Evolutionary conservation across 2,888 invertebrate species (phyloP).

Genomic region (Vandiemenella viatica): DNA sequence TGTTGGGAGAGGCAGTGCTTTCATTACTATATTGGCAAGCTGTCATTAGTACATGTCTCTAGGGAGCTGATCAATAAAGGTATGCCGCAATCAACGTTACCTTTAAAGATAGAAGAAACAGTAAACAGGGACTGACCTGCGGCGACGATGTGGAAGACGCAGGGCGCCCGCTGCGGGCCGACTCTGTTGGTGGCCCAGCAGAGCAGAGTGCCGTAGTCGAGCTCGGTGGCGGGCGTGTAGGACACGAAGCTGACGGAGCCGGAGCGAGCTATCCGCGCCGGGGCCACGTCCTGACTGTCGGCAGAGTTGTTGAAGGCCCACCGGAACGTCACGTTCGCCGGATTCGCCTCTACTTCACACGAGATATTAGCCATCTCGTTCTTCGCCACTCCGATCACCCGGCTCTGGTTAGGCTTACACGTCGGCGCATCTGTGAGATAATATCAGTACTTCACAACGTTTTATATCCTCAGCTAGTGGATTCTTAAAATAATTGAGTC

Average conservation of each 20-base stretch:
- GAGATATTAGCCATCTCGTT: conserved; percentile 75
- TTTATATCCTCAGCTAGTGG: too few relatives aligned
- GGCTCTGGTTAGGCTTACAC: conserved; percentile 67
- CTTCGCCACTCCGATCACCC: conserved; percentile 83
- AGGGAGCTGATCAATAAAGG: too few relatives aligned
- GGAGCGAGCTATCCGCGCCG: conserved; percentile 51
- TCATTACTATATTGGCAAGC: too few relatives aligned
- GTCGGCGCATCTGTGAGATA: conserved; percentile 63
- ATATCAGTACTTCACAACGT: too few relatives aligned
- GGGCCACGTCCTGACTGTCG: conserved; percentile 67
- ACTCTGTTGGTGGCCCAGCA: conserved; percentile 76
- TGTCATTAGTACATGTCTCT: too few relatives aligned
- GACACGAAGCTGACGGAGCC: conserved; percentile 65
- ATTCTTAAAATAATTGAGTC: too few relatives aligned
- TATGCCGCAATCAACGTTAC: too few relatives aligned
- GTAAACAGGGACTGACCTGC: conserved; percentile 49
- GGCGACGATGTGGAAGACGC: conserved; percentile 82
- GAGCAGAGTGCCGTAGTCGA: conserved; percentile 79
- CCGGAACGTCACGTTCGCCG: conserved; percentile 71
- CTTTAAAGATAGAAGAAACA: neutral
- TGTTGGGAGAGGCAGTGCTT: too few relatives aligned
- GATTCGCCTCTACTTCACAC: conserved; percentile 82
- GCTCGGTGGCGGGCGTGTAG: conserved; percentile 77
- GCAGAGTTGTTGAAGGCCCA: conserved; percentile 88
- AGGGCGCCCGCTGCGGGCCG: conserved; percentile 74